These are phyloP conservation scores for Salticus scenicus DNA, from an alignment of 2,888 invertebrate species.

Conservation along the genomic window DNA sequence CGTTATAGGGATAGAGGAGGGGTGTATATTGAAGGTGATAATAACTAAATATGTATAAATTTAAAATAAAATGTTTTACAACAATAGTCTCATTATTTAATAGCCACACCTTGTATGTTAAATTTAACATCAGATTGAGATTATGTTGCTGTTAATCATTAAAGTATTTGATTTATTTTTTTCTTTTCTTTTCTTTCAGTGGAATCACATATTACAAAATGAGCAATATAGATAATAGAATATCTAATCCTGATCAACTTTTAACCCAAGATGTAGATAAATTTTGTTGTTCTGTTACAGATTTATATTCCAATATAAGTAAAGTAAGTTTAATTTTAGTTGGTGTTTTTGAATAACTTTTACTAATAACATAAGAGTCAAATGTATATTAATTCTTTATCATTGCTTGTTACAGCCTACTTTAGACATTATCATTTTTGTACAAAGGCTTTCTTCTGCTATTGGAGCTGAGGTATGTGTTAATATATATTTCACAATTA, in stretches of 20 bases:
- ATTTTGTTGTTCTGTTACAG: slow-evolving; percentile 96
- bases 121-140: no score
- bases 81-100: no score
- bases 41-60: no score
- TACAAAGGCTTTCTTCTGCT: slow-evolving; percentile 89
- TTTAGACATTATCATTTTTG: slow-evolving; percentile 94
- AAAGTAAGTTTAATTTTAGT: slow-evolving; percentile 79
- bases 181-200: slow-evolving; percentile 77
- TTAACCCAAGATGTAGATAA: slow-evolving; percentile 96
- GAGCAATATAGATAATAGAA: slow-evolving; percentile 94
- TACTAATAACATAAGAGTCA: no score
- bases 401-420: slow-evolving; percentile 81
- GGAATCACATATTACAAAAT: slow-evolving; percentile 98
- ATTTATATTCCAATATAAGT: slow-evolving; percentile 95
- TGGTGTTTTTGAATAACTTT: neutral
- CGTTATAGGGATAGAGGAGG: no score
- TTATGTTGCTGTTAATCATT: no score
- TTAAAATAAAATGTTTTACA: no score
- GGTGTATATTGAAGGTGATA: no score
- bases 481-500: neutral
- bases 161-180: no score
- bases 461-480: slow-evolving; percentile 83
- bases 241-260: slow-evolving; percentile 96
- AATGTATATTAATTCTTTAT: slow-evolving; percentile 15
- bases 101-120: no score